Percentiles rank a stretch among this genome's conserved stretches.
These are phyloP conservation scores for Phenganax stokvisi DNA, from an alignment of 92 coral and sea anemone genomes.

Conservation along the genomic window DNA sequence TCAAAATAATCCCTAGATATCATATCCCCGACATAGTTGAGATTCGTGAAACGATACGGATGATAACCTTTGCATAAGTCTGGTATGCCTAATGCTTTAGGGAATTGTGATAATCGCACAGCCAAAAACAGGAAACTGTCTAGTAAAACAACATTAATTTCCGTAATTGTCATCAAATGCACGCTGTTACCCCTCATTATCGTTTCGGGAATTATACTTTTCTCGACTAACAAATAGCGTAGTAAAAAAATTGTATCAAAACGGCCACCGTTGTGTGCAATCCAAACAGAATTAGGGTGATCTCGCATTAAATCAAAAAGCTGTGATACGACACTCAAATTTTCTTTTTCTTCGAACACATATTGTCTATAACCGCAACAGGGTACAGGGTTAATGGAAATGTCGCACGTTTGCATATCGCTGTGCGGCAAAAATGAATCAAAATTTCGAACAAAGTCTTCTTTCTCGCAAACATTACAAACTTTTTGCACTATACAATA, in stretches of 20 bases:
- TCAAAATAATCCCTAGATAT: constrained; percentile 5
- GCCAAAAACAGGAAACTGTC: constrained; percentile 22
- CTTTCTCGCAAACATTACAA: not conserved
- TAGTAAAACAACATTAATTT: not conserved
- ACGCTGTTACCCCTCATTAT: constrained; percentile 25
- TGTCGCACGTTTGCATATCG: not conserved
- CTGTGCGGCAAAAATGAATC: not conserved
- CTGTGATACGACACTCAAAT: not conserved
- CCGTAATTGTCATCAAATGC: not conserved
- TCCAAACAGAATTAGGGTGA: not conserved
- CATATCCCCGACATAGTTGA: constrained; percentile 22
- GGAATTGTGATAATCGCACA: not conserved
- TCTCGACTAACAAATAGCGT: not conserved
- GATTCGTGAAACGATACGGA: constrained; percentile 16
- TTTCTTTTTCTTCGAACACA: not conserved
- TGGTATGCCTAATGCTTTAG: constrained; percentile 9
- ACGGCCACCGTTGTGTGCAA: not conserved
- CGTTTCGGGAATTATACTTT: constrained; percentile 16
- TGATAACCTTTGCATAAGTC: constrained; percentile 14
- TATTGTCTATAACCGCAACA: constrained; percentile 27
- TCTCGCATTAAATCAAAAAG: constrained; percentile 9
- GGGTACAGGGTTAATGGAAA: not conserved
- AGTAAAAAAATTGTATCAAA: constrained; percentile 22
- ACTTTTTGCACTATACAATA: constrained; percentile 13
- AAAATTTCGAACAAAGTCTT: not conserved